Base-by-base conservation (phyloP, 2,113 vertebrate genomes). In the Phyllostomus discolor region DNA sequence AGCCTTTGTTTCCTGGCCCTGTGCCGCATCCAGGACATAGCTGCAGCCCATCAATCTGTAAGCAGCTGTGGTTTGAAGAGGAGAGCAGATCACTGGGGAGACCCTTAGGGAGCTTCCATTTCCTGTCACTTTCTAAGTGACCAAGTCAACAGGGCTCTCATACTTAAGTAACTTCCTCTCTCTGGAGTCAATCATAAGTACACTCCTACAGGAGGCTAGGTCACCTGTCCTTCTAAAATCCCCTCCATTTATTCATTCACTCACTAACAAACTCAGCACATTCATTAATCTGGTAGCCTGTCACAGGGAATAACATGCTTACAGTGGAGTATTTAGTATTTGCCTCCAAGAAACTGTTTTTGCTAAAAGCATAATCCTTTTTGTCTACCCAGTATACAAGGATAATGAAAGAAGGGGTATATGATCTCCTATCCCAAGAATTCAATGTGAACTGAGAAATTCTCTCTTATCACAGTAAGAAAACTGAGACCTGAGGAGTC, bases 61-160 rank as follows among this genome's bases (percentile, higher is more conserved):
- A 73, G 28, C 41, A 35, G 20, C 15, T 50, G 17, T 28, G 5
- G 52, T n/a, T 20, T 62, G 31, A 7, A 10, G 33, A 28, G n/a
- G 54, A 50, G 28, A 64, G 1, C 7, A 7, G 6, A 54, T 3
- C 1, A 0, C 2, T 20, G 16, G 33, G 26, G 2, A 19, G 6
- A 17, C 0, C 3, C 33, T 16, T 5, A 4, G 52, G 78, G 57
- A 10, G 52, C 28, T 64, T 1, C 7, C 2, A 10, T 72, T 50
- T 67, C 46, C 26, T 4, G 0, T 8, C 41, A 46, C 54, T 46
- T 76, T 78, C 46, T 46, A 16, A 69, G 10, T 35, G 79, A 84
- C 35, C 20, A 66, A 28, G 10, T 64, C 54, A 81, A 0, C 11
- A 5, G 19, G 28, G 1, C 2, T 66, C 76, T 78, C 52, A 78